Conservation (phyloP, 1,140 invertebrate species). For the Triops cancriformis region DNA sequence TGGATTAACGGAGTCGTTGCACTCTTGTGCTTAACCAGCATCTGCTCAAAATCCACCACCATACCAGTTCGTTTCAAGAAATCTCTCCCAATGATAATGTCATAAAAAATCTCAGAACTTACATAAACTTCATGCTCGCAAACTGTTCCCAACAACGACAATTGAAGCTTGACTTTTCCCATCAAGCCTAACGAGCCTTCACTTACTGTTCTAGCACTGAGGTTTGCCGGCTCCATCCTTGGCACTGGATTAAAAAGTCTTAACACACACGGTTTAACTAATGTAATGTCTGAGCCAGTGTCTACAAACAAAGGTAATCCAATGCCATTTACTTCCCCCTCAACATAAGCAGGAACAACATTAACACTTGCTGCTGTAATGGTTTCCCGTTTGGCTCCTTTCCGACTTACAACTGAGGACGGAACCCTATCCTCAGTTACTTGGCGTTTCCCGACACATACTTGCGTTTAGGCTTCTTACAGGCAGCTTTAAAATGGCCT, state of each 20-base stretch:
- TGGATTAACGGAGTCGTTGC: not conserved
- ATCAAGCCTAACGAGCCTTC: not conserved
- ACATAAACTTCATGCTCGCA: not conserved
- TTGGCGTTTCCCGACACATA: no score
- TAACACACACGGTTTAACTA: not conserved
- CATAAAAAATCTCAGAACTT: not conserved
- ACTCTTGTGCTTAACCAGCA: not conserved
- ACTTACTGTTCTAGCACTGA: not conserved
- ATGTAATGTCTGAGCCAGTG: not conserved
- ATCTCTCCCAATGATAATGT: not conserved
- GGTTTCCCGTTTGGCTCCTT: not conserved
- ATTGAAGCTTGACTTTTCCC: not conserved
- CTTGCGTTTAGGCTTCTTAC: no score
- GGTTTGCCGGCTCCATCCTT: not conserved
- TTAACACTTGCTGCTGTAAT: not conserved
- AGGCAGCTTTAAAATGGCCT: no score
- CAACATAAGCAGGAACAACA: not conserved
- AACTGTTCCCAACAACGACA: not conserved
- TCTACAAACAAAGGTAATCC: not conserved
- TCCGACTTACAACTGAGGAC: no score
- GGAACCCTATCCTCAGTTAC: no score
- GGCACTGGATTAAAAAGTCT: not conserved
- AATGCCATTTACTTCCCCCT: not conserved
- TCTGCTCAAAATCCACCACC: not conserved
- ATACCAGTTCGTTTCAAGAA: not conserved